A percentile compares a stretch with the other conserved stretches of the same genome.
Conservation (phyloP, 2,113 vertebrate species). For the Tetrao urogallus region DNA sequence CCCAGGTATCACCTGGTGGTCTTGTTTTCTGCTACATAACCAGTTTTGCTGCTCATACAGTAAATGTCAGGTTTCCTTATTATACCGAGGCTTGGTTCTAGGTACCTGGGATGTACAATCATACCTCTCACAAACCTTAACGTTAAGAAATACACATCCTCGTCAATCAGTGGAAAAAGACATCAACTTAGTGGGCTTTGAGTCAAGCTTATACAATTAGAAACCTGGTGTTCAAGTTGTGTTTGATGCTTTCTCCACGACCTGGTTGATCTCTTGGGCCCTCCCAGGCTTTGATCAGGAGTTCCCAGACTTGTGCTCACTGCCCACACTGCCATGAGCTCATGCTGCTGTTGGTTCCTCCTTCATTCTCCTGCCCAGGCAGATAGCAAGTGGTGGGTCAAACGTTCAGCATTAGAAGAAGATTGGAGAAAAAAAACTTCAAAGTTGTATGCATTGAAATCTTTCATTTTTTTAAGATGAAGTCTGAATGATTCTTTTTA, state of each 20-base stretch:
- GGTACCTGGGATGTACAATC: not conserved
- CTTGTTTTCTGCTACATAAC: not conserved
- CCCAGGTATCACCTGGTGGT: not conserved
- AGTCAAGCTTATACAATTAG: not conserved
- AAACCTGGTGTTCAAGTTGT: too few species aligned
- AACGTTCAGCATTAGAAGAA: not conserved
- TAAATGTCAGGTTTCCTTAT: too few species aligned
- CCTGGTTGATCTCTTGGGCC: not conserved
- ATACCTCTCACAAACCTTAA: not conserved
- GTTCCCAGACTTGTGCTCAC: not conserved
- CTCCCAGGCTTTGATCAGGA: not conserved
- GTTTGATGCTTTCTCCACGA: not conserved
- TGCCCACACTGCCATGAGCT: not conserved
- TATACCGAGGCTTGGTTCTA: not conserved
- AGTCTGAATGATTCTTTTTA: not conserved
- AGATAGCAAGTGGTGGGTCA: not conserved
- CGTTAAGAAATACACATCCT: not conserved
- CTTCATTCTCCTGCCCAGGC: not conserved
- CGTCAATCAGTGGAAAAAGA: not conserved
- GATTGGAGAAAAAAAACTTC: not conserved
- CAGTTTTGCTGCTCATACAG: not conserved
- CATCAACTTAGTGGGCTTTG: not conserved
- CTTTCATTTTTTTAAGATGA: not conserved
- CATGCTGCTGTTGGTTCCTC: not conserved
- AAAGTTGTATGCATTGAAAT: not conserved